Evolutionary conservation across 23 tunicate species (phyloP), one percentile per base, ranked within the genome.

Genomic region (Aplidium turbinatum): DNA sequence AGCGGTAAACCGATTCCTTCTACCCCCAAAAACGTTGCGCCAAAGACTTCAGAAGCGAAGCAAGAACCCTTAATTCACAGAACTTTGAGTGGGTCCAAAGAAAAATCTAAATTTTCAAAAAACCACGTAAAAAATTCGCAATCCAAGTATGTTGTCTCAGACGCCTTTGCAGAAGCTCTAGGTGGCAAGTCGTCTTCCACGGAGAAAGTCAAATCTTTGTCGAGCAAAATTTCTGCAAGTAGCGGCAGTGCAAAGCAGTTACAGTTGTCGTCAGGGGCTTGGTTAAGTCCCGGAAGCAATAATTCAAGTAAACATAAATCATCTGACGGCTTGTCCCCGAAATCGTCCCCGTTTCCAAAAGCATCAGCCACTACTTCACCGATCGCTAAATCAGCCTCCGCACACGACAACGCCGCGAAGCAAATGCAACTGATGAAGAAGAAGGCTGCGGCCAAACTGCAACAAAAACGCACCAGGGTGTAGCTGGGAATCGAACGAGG

Each of bases 121-220:
- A 57, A 65, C 9, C 79, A 81, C 47, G 38, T 74, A 22, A 87
- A 87, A 58, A 47, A 61, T 13, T 22, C 70, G 1, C 31, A 72
- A 18, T 47, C n/a, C n/a, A n/a, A n/a, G n/a, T n/a, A n/a, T n/a
- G n/a, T 75, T 5, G 83, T 33, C 21, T 79, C 85, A 4, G 95
- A 87, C 51, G 92, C 72, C 0, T 85, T 78, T 79, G 82, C 86
- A 3, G 85, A 87, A 75, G 95, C 95, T 29, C 69, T 87, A 5
- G 86, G 95, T 2, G 95, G 87, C 3, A 63, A 78, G 64, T 47
- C 35, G 7, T 2, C 82, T 0, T 65, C 84, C 1, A 34, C 74
- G 28, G 83, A 63, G 6, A 63, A 63, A 36, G 27, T 57, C 24
- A 70, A 61, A 52, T 52, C 62, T 19, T 70, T 63, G 9, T 11